Evolutionary conservation across 2,888 invertebrate genomes (phyloP).

Genomic region (Nomada hirtipes): DNA sequence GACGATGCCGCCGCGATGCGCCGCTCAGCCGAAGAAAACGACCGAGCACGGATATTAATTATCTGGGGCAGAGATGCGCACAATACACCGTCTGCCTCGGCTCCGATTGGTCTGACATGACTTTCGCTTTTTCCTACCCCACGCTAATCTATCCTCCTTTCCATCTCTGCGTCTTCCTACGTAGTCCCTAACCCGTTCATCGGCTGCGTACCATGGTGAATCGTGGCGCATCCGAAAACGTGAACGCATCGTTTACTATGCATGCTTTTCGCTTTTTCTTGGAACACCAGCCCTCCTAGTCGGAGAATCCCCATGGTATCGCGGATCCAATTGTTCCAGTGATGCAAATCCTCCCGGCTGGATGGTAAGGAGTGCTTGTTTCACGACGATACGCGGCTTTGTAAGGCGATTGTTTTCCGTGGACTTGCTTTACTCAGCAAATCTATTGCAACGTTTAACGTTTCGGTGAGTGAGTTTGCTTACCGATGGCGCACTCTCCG

Average conservation of each 20-base stretch:
- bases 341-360: not conserved
- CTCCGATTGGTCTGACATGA: conserved; percentile 64
- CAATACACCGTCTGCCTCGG: conserved; percentile 66
- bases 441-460: no score
- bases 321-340: not conserved
- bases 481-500: no score
- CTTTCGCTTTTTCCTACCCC: conserved; percentile 77
- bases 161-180: conserved; percentile 33
- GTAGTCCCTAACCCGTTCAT: conserved; percentile 13
- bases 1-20: conserved; percentile 42
- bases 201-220: conserved; percentile 36
- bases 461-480: no score
- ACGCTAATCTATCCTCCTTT: conserved; percentile 51
- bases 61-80: conserved; percentile 78
- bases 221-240: conserved; percentile 41
- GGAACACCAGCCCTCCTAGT: not conserved
- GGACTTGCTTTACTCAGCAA: no score
- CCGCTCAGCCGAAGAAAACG: conserved; percentile 50
- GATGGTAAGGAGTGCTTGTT: not conserved
- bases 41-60: conserved; percentile 79
- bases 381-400: not conserved
- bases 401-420: not conserved
- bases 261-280: conserved; percentile 11
- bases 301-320: not conserved
- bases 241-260: not conserved